Base-by-base conservation (phyloP, 2,888 invertebrate genomes). In the Acrocyrtus sp. region DNA sequence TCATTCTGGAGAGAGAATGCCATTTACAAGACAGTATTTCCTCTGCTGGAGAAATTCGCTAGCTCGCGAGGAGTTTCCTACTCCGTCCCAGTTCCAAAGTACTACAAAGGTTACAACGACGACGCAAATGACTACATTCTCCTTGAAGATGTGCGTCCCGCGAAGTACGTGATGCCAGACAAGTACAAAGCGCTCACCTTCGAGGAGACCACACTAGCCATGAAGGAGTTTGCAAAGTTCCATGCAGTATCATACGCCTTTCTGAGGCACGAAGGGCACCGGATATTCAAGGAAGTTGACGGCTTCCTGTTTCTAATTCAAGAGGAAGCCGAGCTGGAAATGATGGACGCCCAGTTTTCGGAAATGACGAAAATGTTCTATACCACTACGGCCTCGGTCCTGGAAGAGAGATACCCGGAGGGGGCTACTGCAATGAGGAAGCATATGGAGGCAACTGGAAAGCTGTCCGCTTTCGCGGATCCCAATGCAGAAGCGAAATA, bases 81-180 rank as follows among this genome's bases (percentile, higher is more conserved):
- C 29, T 5, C 27, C 6, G 60, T 77, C 1, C 74, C 77, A 17
- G 45, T 66, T 12, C 79, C 80, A 19, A 72, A 77, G 27, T 78
- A 72, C 29, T 75, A 56, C 43, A 57, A n/a, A 10, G 76, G 78
- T 3, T 56, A 58, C 51, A 70, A 68, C 12, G 75, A 79, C 24
- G 76, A 80, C 58, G 39, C 63, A 22, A 15, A 66, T 10, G 78
- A 78, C 27, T 80, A 68, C 60, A 34, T 80, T 21, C 51, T 72
- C 21, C 62, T 80, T 3, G 76, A 73, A 53, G 80, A 80, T 50
- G 47, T 77, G 4, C 77, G 80, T n/a, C 77, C 76, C 8, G 8
- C 54, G 2, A 78, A 78, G 4, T 80, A 65, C 47, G 29, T 17
- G 39, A 80, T 80, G 80, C 72, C 74, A 3, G 68, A 80, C 43